Conservation (phyloP, 2,797 vertebrate genomes). For the Cyclopterus lumpus region DNA sequence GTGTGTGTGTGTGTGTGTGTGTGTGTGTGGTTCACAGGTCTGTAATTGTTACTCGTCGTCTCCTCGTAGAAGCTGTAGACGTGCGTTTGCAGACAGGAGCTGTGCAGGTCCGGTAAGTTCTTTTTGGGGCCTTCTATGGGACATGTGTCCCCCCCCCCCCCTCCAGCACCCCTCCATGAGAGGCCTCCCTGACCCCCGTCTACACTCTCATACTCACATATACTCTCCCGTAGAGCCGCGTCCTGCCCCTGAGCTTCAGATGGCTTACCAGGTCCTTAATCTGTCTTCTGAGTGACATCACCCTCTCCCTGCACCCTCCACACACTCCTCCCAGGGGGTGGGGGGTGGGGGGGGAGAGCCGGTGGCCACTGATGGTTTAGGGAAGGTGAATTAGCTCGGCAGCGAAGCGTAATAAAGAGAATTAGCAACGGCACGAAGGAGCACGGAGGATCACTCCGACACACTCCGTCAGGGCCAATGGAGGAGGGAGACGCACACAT, state of each 20-base stretch:
- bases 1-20: conserved; percentile 21
- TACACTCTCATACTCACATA: neutral
- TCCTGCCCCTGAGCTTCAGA: conserved; percentile 62
- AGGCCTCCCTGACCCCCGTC: conserved; percentile 16
- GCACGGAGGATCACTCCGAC: conserved; percentile 1
- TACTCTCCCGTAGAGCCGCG: conserved; percentile 21
- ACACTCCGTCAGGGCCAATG: conserved; percentile 25
- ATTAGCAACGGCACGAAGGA: neutral
- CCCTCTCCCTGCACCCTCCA: conserved; percentile 23
- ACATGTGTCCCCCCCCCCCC: conserved; percentile 24
- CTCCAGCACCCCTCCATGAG: neutral
- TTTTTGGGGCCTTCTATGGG: conserved; percentile 38
- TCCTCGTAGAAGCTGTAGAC: conserved; percentile 9
- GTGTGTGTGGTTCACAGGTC: conserved; percentile 35
- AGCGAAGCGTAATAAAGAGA: conserved; percentile 19
- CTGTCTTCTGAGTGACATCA: conserved; percentile 78
- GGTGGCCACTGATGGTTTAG: conserved; percentile 27
- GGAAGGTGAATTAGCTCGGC: conserved; percentile 59
- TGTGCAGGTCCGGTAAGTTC: conserved; percentile 27
- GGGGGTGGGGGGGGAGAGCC: neutral
- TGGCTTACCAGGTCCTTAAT: conserved; percentile 76
- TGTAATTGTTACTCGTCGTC: conserved; percentile 33
- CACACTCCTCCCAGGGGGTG: conserved; percentile 34
- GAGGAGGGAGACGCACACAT: conserved; percentile 55
- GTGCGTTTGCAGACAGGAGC: conserved; percentile 24